Evolutionary conservation across 2,797 vertebrate genomes (phyloP), one percentile per base, ranked within the genome.

Genomic region (Chelidonichthys spinosus): DNA sequence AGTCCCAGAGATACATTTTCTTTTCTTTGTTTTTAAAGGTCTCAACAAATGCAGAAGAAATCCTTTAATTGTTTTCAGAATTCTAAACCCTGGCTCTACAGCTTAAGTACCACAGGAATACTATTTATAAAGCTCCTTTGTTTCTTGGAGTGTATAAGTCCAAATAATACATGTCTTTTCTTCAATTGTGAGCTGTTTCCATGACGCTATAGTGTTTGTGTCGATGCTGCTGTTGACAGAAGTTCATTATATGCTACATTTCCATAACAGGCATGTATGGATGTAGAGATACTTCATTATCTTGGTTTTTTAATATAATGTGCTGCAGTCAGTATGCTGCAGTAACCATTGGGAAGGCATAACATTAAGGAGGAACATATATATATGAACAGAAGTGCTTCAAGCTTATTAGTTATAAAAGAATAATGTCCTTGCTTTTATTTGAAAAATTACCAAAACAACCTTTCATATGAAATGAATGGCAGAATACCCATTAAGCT

Each of bases 401-500:
- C 8, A n/a, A 39, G n/a, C 6, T 14, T 36, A 11, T 11, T 8
- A 42, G 18, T 44, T 0, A 50, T 7, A 3, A 8, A n/a, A 49
- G n/a, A n/a, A 63, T 3, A 1, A 14, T n/a, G 46, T 49, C 4
- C 35, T 13, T 49, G 4, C 0, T 60, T 55, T 63, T 9, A 13
- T 25, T 60, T 11, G 47, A 43, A 69, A 32, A 44, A 52, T 53
- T 1, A 32, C 25, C 6, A 13, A 33, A 61, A 36, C n/a, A 50
- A 63, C 4, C 18, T 11, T n/a, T 67, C 5, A 47, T 35, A 59
- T 54, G 0, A 64, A 44, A 46, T 52, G 40, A 33, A 18, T 32
- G 25, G 17, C 15, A 66, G 55, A 65, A 14, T 61, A 47, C 7
- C 42, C 49, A 56, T 71, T 56, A 50, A 72, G 18, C n/a, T 71